Conservation (phyloP, 2,797 vertebrate species). For the Caiman crocodilus region DNA sequence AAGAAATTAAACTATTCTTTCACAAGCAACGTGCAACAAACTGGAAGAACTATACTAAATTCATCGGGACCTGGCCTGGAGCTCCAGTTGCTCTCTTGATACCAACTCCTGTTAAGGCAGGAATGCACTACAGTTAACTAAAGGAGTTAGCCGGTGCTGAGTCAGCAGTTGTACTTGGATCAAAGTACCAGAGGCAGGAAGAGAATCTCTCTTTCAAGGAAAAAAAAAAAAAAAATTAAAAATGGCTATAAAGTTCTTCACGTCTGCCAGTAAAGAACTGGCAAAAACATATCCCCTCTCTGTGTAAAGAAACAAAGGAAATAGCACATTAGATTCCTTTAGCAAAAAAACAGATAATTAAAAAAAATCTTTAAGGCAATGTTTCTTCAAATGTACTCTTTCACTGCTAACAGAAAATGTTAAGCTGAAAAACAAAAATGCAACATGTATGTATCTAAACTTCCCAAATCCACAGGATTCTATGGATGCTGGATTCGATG, state of each 20-base stretch:
- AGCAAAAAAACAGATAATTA: conserved; percentile 35
- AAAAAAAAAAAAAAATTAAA: neutral
- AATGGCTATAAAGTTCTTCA: conserved; percentile 20
- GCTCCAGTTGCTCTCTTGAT: conserved; percentile 70
- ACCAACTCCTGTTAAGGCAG: conserved; percentile 57
- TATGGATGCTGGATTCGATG: conserved; percentile 14
- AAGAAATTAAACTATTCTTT: conserved; percentile 71
- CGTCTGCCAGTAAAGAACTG: conserved; percentile 37
- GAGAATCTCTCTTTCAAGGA: conserved; percentile 20
- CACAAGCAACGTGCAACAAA: conserved; percentile 73
- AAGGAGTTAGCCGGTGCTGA: conserved; percentile 48
- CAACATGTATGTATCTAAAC: neutral
- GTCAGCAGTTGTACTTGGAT: conserved; percentile 62
- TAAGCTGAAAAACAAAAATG: conserved; percentile 9
- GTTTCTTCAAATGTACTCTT: conserved; percentile 46
- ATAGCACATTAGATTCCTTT: conserved; percentile 39
- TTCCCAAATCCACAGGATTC: conserved; percentile 13
- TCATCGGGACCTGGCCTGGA: conserved; percentile 61
- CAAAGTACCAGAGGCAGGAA: conserved; percentile 48
- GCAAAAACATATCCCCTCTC: neutral
- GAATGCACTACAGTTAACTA: neutral
- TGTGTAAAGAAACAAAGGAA: conserved; percentile 37
- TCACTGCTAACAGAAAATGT: conserved; percentile 51
- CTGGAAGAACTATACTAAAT: conserved; percentile 59
- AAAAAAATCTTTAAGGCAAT: conserved; percentile 40